Base-by-base conservation (phyloP, 2,888 invertebrate species). In the Ochropleura plecta region DNA sequence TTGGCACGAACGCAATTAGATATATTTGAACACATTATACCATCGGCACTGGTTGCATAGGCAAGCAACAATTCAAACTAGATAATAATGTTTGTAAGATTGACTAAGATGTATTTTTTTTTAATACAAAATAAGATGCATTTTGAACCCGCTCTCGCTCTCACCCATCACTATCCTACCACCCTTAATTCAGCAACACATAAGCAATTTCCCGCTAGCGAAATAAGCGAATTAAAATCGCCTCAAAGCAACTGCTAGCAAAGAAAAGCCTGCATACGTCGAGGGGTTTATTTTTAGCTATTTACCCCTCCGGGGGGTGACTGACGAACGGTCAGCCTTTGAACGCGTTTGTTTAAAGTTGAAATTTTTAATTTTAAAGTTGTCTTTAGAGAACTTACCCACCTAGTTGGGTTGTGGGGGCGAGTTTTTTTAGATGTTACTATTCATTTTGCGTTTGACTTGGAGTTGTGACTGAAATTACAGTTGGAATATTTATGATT, bases 171-270 rank as follows among this genome's bases (percentile, higher is more conserved):
- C 86, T 30, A 48, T 60, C 44, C 0, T 51, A 53, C 9, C 69
- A 64, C 73, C 89, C 89, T 90, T 94, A 94, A 93, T 94, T 93
- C 91, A 87, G 90, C 89, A 92, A 93, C 92, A 92, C 91, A 93
- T 93, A 92, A 91, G 93, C 93, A 92, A 93, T 93, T 94, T 93
- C 91, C 92, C 92, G 89, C 88, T 88, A 92, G 93, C 93, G 90
- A 93, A 93, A 95, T 95, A 95, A 95, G 94, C 95, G 93, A 95
- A 95, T 95, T 95, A 96, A 94, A 95, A 94, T 93, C 92, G 92
- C 93, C 93, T 95, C 95, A 95, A 95, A 95, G 95, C 93, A 91
- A 92, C 91, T 90, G 91, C 90, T 89, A 88, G 93, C 93, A 95
- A 95, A 95, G 95, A 95, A 95, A 93, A 92, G 92, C 88, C 89